Evolutionary conservation across 2,888 invertebrate species (phyloP), one percentile per base, ranked within the genome.

Genomic region (Panorpa germanica): DNA sequence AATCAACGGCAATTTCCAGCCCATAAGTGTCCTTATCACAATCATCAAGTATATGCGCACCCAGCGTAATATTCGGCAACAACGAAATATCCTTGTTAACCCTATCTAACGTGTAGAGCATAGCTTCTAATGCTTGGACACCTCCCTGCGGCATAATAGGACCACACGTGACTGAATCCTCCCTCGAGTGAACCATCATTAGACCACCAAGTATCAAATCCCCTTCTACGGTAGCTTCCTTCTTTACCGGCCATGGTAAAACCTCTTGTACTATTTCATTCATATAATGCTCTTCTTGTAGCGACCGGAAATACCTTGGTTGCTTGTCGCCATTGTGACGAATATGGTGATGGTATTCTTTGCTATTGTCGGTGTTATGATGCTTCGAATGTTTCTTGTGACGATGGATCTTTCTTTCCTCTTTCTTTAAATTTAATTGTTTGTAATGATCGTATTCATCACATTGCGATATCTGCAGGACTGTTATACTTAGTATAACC

Each of bases 1-100:
- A 88, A 52, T 86, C 86, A 25, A 88, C 78, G 2, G 86, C 82
- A 72, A 86, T 85, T 53, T 88, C 86, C 29, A 88, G 61, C 0
- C 86, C 88, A 45, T 85, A 83, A 5, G 86, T 85, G 50, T 88
- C 88, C 54, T 80, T 77, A 55, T 88, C 88, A 51, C 88, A 88
- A 56, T 88, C 88, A 49, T 88, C 88, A 26, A 88, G 67, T 36
- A 88, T 76, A 45, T 80, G 75, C 1, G 81, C 83, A 10, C 88
- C 88, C 28, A 88, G 57, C 14, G 61, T 64, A 29, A 86, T 71
- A 25, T 72, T 75, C 1, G 71, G 72, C 16, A 81, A 66, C 38
- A 75, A 56, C 37, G 67, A 54, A 17, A 53, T 48, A 39, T 60
- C 53, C 44, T 63, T 56, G 45, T 73, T 73, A 29, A 76, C 66